Evolutionary conservation across 2,113 vertebrate species (phyloP).

Genomic region (Ranitomeya imitator): DNA sequence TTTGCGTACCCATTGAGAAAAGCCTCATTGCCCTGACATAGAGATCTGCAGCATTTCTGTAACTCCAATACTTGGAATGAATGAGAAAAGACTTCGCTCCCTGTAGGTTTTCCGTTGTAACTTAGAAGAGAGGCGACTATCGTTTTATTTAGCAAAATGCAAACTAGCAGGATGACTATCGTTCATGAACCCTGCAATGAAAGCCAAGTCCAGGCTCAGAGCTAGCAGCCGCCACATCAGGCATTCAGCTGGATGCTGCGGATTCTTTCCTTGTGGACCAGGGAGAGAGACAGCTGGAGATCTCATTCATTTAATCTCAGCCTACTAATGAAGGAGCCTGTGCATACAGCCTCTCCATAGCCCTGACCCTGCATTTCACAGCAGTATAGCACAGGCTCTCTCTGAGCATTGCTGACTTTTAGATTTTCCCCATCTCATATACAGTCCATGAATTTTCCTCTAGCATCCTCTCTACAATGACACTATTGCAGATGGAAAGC

Average conservation of each 20-base stretch:
- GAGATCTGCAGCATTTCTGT: neutral
- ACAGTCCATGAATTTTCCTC: neutral
- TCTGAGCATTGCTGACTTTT: constrained; percentile 4
- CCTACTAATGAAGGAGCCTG: constrained; percentile 31
- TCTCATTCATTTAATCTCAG: constrained; percentile 47
- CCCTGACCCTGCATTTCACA: constrained; percentile 15
- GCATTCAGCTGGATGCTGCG: constrained; percentile 21
- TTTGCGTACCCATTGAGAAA: constrained; percentile 12
- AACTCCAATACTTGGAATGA: neutral
- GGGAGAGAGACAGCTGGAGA: constrained; percentile 40
- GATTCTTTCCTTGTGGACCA: constrained; percentile 16
- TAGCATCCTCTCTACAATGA: neutral
- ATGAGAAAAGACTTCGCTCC: neutral
- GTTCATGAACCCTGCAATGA: neutral
- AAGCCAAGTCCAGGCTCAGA: neutral
- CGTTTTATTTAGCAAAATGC: neutral
- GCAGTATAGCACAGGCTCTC: neutral
- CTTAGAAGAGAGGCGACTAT: neutral
- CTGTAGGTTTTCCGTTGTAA: neutral
- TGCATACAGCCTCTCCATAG: neutral
- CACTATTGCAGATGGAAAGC: neutral
- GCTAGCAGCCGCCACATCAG: constrained; percentile 5
- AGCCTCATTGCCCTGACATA: neutral
- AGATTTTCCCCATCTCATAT: neutral
- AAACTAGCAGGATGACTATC: neutral